phyloP scores from a whole-genome alignment of 1,140 invertebrate species.

The Euschistus heros region DNA sequence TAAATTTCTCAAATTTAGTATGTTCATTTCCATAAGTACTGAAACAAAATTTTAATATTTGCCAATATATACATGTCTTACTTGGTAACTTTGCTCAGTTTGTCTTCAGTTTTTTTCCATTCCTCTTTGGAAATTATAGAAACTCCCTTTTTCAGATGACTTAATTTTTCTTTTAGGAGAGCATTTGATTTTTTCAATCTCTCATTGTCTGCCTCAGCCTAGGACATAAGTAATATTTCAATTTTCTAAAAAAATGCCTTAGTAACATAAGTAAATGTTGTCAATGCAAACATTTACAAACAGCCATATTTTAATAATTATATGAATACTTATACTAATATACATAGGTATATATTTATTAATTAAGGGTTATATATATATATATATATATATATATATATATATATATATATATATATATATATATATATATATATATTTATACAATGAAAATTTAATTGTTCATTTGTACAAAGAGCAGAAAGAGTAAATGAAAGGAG shows the following conservation, averaged over 20 bases:
- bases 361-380: neutral
- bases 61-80: neutral
- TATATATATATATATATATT: too few species aligned
- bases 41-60: neutral
- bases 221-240: neutral
- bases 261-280: too few species aligned
- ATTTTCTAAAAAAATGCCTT: too few species aligned
- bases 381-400: too few species aligned
- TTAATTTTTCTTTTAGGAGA: constrained; percentile 33
- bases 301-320: neutral
- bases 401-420: too few species aligned
- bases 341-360: neutral
- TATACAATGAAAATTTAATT: too few species aligned
- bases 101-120: neutral
- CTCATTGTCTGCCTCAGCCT: neutral
- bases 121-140: neutral
- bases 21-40: neutral
- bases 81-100: neutral
- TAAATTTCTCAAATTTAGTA: neutral
- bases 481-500: too few species aligned
- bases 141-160: constrained; percentile 34
- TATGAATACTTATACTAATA: neutral
- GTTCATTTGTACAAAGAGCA: too few species aligned
- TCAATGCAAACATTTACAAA: neutral
- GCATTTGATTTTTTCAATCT: neutral